Evolutionary conservation across 2,888 invertebrate genomes (phyloP).

Genomic region (Hermaeophaga mercurialis): DNA sequence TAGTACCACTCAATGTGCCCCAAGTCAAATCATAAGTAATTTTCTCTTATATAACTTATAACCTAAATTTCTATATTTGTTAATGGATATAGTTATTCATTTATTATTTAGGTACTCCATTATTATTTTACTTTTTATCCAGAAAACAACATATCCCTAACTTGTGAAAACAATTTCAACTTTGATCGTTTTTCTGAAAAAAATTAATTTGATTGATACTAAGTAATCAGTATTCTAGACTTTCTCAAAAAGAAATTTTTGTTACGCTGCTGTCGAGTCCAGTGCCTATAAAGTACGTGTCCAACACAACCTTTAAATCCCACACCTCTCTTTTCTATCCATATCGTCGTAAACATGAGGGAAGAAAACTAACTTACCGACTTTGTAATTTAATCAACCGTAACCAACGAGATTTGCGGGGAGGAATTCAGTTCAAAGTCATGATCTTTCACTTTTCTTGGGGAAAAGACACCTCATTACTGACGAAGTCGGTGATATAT

Average conservation of each 20-base stretch:
- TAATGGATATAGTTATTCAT: too few species aligned
- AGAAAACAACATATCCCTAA: too few species aligned
- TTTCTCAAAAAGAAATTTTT: background rate
- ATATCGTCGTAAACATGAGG: conserved; percentile 26
- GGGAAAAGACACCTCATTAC: conserved; percentile 16
- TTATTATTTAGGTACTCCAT: too few species aligned
- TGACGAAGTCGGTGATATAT: conserved; percentile 12
- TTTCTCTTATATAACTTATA: too few species aligned
- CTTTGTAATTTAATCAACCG: conserved; percentile 37
- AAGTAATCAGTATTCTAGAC: too few species aligned
- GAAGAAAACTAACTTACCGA: conserved; percentile 38
- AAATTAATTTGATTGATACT: too few species aligned
- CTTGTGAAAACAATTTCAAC: too few species aligned
- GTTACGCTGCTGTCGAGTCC: conserved; percentile 29
- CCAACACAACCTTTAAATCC: conserved; percentile 29
- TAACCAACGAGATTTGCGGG: conserved; percentile 29
- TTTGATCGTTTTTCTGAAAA: too few species aligned
- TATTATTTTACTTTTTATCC: too few species aligned
- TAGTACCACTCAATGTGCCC: too few species aligned
- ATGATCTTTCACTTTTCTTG: conserved; percentile 25
- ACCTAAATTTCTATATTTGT: too few species aligned
- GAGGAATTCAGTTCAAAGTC: conserved; percentile 18
- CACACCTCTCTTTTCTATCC: conserved; percentile 34
- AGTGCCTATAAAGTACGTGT: conserved; percentile 25
- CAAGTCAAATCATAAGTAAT: too few species aligned